Percentiles rank a stretch among this genome's conserved stretches.
These are phyloP conservation scores for Meleagris gallopavo DNA, from an alignment of 2,113 vertebrate species.

Conservation along the genomic window DNA sequence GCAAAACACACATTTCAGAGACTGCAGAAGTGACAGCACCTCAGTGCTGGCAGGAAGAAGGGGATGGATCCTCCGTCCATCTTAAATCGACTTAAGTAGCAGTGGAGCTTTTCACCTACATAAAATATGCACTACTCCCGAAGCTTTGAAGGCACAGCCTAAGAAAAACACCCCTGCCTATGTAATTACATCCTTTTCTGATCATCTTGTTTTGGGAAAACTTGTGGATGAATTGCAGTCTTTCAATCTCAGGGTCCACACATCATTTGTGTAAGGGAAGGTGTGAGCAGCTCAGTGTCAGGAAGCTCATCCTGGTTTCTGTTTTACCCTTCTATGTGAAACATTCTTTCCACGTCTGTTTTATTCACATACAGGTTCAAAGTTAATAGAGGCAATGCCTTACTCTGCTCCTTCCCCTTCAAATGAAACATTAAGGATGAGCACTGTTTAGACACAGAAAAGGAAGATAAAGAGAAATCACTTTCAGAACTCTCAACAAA, in stretches of 20 bases:
- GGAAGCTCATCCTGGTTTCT: constrained; percentile 7
- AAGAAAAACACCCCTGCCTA: not conserved
- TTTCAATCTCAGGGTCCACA: not conserved
- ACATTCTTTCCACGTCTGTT: not conserved
- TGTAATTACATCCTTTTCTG: not conserved
- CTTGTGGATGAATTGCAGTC: not conserved
- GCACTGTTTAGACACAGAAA: not conserved
- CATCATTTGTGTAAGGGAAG: not conserved
- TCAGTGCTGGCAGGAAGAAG: constrained; percentile 3
- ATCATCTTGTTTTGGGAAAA: not conserved
- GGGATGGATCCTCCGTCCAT: constrained; percentile 52
- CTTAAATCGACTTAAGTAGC: constrained; percentile 23
- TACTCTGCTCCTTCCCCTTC: not conserved
- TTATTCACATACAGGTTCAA: not conserved
- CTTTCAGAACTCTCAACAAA: not conserved
- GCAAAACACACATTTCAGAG: not conserved
- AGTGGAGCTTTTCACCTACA: not conserved
- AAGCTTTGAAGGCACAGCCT: not conserved
- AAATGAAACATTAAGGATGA: not conserved
- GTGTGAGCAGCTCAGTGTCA: not conserved
- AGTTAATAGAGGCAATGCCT: not conserved
- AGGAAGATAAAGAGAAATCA: not conserved
- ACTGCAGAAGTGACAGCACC: not conserved
- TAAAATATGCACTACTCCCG: not conserved
- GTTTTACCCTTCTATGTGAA: not conserved